phyloP scores from a whole-genome alignment of 2,797 vertebrate genomes.

The Jordanella pulchra region DNA sequence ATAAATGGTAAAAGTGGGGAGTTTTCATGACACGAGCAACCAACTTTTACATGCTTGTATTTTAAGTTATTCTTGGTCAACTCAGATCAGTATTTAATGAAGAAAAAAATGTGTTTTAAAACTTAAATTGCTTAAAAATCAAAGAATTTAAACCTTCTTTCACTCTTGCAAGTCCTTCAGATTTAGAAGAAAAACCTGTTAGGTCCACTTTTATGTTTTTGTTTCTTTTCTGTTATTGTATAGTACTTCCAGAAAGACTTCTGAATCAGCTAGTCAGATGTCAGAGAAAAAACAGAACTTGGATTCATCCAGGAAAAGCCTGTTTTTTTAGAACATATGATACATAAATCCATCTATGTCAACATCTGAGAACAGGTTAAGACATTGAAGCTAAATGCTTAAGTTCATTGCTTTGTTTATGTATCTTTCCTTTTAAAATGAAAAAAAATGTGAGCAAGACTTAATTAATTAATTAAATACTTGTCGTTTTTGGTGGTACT shows the following conservation, averaged over 20 bases:
- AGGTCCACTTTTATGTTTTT: not conserved
- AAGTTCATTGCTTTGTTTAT: not conserved
- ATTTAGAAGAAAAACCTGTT: not conserved
- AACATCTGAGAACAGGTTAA: constrained; percentile 4
- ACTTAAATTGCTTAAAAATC: not conserved
- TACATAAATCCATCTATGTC: not conserved
- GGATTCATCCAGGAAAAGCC: not conserved
- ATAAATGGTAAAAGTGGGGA: constrained; percentile 8
- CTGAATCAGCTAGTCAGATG: not conserved
- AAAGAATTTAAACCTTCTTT: not conserved
- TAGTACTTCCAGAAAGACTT: not conserved
- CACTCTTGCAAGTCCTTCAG: not conserved
- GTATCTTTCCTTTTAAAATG: constrained; percentile 1
- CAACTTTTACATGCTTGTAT: not conserved
- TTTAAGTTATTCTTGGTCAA: not conserved
- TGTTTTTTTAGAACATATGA: not conserved
- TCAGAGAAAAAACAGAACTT: not conserved
- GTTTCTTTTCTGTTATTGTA: not conserved
- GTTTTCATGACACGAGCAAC: not conserved
- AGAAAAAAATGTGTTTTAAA: not conserved
- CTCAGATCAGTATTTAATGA: not conserved
- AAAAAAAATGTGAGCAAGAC: constrained; percentile 23
- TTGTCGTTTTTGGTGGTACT: constrained; percentile 57
- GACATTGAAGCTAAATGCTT: not conserved
- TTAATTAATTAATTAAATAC: constrained; percentile 45